Base-by-base conservation (phyloP, 1,140 invertebrate species). In the Ceratina calcarata region DNA sequence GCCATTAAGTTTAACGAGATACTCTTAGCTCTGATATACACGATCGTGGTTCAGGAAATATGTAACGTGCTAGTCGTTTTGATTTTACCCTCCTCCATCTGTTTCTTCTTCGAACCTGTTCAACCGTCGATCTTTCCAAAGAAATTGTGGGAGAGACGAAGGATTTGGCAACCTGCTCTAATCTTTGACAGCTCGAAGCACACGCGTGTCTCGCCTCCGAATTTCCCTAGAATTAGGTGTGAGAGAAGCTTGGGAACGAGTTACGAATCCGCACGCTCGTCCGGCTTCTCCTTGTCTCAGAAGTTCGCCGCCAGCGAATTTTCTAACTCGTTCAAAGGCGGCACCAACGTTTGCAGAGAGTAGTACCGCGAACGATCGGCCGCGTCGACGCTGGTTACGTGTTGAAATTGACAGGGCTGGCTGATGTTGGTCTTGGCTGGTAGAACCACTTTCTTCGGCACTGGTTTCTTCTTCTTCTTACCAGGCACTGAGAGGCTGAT, bases 361-460 rank as follows among this genome's bases (percentile, higher is more conserved):
- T 95, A 95, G 84, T 96, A 96, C 72, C 95, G 93, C 60, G 93
- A 93, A 65, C 94, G 94, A 86, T 97, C 96, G 67, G 94, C 94
- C 20, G 94, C 93, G 76, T 97, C 96, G 15, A 98, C 95, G 80
- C 95, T 96, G 37, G 96, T 97, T 64, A 98, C 95, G 89, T 98
- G 97, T 74, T 97, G 96, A 91, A 98, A 98, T 87, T 96, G 96
- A 90, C 97, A 98, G 0, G 97, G 97, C 86, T 96, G 95, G 16
- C 97, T 97, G 82, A 98, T 98, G 89, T 97, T 96, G 65, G 94
- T 95, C 90, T 98, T 98, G 27, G 95, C 95, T 6, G 97, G 96
- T 69, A 96, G 91, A 64, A 94, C 93, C 7, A 93, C 89, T 65
- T 94, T 94, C 88, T 94, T 94, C 0, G 89, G 88, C 10, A 89